Conservation (phyloP, 2,888 invertebrate genomes). For the Bombylius discolor region DNA sequence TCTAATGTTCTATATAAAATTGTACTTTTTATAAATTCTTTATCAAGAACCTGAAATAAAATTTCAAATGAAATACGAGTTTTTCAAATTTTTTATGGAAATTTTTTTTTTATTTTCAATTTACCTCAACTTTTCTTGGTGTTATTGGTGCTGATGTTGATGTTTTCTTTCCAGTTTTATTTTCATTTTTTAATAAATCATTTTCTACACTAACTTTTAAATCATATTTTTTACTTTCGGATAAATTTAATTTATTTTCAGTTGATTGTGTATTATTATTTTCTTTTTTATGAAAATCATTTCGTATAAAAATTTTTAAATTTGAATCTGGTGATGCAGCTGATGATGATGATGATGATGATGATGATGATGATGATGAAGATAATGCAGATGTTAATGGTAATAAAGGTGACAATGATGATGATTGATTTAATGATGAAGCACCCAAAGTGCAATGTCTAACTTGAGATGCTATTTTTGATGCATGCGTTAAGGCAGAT, state of each 20-base stretch:
- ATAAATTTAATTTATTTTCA: not conserved
- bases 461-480: not conserved
- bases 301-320: no score
- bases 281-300: not conserved
- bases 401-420: no score
- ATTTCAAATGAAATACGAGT: not conserved
- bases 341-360: no score
- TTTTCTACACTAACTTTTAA: not conserved
- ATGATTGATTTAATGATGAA: not conserved
- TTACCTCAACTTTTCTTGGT: not conserved
- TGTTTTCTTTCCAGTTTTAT: not conserved
- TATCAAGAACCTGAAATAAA: not conserved
- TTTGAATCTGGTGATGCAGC: no score
- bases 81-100: not conserved
- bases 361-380: no score
- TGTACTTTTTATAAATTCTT: not conserved
- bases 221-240: not conserved
- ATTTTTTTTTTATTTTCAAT: not conserved
- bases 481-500: not conserved
- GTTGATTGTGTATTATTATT: not conserved
- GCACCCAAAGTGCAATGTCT: not conserved
- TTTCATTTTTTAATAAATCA: not conserved
- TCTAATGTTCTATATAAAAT: slow-evolving; percentile 13
- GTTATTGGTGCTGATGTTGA: not conserved
- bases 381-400: no score